phyloP scores from a whole-genome alignment of 1,140 invertebrate species.

The Neodiprion fabricii region DNA sequence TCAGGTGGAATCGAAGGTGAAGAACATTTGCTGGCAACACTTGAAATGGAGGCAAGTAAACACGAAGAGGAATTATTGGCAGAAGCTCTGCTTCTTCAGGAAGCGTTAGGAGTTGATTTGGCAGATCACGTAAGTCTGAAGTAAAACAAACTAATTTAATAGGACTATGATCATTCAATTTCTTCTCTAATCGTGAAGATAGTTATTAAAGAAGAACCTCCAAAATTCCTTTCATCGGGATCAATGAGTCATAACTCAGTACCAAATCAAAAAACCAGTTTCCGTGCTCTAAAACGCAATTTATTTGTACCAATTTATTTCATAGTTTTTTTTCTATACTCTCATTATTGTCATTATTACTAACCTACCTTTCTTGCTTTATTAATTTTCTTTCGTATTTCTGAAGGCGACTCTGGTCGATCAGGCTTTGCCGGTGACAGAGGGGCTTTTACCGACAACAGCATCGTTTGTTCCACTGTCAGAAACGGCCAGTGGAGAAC shows the following conservation, averaged over 20 bases:
- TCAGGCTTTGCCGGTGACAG: slow-evolving; percentile 26
- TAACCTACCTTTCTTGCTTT: too few relatives aligned
- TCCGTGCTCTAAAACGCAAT: too few relatives aligned
- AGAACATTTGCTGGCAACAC: slow-evolving; percentile 54
- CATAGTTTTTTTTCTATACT: too few relatives aligned
- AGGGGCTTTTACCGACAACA: slow-evolving; percentile 33
- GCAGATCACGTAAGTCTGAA: slow-evolving; percentile 46
- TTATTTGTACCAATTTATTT: too few relatives aligned
- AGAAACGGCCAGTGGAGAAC: slow-evolving; percentile 25
- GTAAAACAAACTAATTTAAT: background rate
- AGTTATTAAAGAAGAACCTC: background rate
- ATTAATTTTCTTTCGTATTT: background rate
- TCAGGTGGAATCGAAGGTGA: slow-evolving; percentile 55
- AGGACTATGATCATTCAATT: background rate
- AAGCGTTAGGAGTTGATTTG: slow-evolving; percentile 57
- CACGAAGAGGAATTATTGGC: slow-evolving; percentile 57
- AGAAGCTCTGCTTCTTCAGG: slow-evolving; percentile 60
- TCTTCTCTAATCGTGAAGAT: background rate
- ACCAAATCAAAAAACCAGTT: too few relatives aligned
- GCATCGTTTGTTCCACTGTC: slow-evolving; percentile 27
- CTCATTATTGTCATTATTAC: too few relatives aligned
- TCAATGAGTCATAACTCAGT: too few relatives aligned
- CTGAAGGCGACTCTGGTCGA: slow-evolving; percentile 28
- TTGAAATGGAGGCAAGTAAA: slow-evolving; percentile 57
- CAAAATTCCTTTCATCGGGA: too few relatives aligned